Base-by-base conservation (phyloP, 2,113 vertebrate genomes). In the Spea multiplicata region DNA sequence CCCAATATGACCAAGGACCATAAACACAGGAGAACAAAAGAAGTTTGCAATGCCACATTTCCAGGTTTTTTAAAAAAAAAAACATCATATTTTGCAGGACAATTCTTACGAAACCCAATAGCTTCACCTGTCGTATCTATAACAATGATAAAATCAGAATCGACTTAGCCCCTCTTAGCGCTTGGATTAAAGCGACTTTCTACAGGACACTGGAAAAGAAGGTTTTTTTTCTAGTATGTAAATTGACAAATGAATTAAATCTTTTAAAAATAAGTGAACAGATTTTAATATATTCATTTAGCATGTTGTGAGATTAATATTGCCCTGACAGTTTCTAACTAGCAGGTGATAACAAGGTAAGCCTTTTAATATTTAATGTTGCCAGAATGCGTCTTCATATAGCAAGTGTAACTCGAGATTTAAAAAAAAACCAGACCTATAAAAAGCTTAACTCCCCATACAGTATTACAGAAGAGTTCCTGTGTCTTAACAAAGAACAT, bases 281-380 rank as follows among this genome's bases (percentile, higher is more conserved):
- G 10, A 13, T 59, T 9, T 59, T 13, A 59, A 59, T 17, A 17
- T 44, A 14, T 45, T 66, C 49, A 30, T 57, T 68, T 59, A 30
- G 16, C 53, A 44, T 48, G 45, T n/a, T 57, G 50, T 67, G 44
- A 47, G 65, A 3, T 8, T 48, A 69, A 46, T 17, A 48, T 13
- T n/a, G 66, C 9, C 14, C 8, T 6, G 13, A 12, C 13, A 47
- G 53, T 66, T 85, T 70, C 84, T 75, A 83, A 82, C 75, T 78
- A 67, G 77, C 73, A 65, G 81, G 66, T 83, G 85, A 88, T 91
- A 87, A 88, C 84, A 87, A 88, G 76, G 85, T 86, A 89, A 86
- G 83, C 75, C 52, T 12, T 68, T 89, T 81, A 89, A 90, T 91
- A 87, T 90, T 89, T 89, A 55, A 90, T 87, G 83, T 30, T 30